Base-by-base conservation (phyloP, 1,140 invertebrate genomes). In the Lutraria rhynchaena region DNA sequence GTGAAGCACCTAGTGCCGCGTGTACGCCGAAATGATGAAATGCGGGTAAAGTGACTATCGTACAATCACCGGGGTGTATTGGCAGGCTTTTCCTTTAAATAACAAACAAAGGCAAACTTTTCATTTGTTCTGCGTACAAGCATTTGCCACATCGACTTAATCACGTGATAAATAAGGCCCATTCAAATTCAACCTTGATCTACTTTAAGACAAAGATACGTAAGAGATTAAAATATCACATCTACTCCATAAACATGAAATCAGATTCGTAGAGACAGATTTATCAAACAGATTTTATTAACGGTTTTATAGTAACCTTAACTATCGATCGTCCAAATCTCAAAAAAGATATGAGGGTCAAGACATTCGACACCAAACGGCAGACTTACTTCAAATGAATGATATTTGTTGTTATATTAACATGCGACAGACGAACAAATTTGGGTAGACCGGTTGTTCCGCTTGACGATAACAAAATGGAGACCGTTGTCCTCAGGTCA, bases 11-110 rank as follows among this genome's bases (percentile, higher is more conserved):
- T 67, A 93, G 80, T 17, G 88, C 83, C 13, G 84, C 76, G 27
- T 85, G 85, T 85, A 97, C 92, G 0, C 96, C 96, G 88, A 96
- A 98, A 76, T 95, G 95, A 87, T 98, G 97, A 85, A 96, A 98
- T 88, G 96, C 94, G 3, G 97, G 97, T 53, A 98, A 89, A 27
- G 55, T 5, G 19, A 74, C 22, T 19, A 74, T 31, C 19, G 35
- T 57, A 11, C 51, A 57, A 22, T 31, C 44, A n/a, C 55, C 67
- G 3, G 67, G 67, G 19, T 70, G 37, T 13, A 31, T 41, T n/a
- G 49, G 44, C 31, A 51, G 35, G 35, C 49, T 70, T 22, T 70
- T 29, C 33, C 67, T 70, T 15, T 11, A 55, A 53, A n/a, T 11
- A 11, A 19, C 19, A 11, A 11, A 49, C 19, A 11, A 11, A 11